A percentile compares a stretch with the other conserved stretches of the same genome.
Evolutionary conservation across 2,113 vertebrate species (phyloP).

Genomic region (Mixornis gularis): DNA sequence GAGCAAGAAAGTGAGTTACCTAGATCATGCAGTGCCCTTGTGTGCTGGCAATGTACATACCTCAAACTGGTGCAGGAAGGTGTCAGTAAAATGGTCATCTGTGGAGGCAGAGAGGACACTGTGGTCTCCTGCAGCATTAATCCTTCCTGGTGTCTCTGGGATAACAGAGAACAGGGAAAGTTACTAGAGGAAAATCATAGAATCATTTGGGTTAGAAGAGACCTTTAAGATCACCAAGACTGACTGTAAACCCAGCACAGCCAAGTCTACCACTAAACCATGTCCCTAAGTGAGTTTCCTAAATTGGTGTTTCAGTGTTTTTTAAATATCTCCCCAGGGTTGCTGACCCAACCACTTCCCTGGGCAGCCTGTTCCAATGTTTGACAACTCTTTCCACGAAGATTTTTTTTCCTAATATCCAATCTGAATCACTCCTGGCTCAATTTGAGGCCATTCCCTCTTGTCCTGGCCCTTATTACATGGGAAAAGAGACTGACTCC

Average conservation of each 20-base stretch:
- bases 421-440: not conserved
- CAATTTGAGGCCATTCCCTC: not conserved
- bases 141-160: not conserved
- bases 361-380: not conserved
- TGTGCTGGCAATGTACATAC: not conserved
- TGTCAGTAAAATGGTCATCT: not conserved
- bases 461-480: not conserved
- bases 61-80: not conserved
- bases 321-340: not conserved
- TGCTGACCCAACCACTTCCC: not conserved
- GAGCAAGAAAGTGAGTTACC: not conserved
- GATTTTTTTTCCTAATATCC: not conserved
- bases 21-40: not conserved
- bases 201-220: not conserved
- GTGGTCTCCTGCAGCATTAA: not conserved
- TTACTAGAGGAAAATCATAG: not conserved
- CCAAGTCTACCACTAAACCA: not conserved
- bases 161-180: not conserved
- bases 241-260: accelerated
- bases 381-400: not conserved
- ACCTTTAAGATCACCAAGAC: not conserved
- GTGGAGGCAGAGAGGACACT: not conserved
- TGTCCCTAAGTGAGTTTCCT: not conserved
- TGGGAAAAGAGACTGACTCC: not conserved
- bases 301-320: not conserved